A percentile compares a stretch with the other conserved stretches of the same genome.
phyloP scores from a whole-genome alignment of 2,797 vertebrate genomes.

The Clarias fuscus region DNA sequence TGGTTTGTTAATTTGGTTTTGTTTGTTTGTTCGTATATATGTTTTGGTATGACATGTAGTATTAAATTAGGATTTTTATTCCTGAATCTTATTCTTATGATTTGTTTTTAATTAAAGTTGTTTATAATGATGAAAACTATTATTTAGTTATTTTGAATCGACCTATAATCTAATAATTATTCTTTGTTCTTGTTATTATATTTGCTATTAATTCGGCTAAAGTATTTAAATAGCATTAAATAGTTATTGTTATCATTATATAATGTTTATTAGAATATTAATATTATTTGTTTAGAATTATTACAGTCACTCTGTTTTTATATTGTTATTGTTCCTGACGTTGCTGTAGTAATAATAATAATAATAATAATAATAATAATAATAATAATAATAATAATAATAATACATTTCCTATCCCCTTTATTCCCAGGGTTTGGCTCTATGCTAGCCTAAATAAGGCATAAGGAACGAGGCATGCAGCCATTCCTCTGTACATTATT shows the following conservation, averaged over 20 bases:
- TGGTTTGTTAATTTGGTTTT: background rate
- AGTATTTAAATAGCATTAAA: background rate
- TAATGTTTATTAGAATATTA: background rate
- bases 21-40: background rate
- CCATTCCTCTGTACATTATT: conserved; percentile 49
- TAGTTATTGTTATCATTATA: background rate
- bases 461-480: background rate
- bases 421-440: background rate
- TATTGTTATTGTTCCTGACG: background rate
- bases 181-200: background rate
- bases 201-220: background rate
- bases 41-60: background rate
- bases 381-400: background rate
- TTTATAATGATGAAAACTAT: background rate
- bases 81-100: background rate
- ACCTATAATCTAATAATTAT: background rate
- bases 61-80: background rate
- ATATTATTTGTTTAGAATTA: background rate
- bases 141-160: conserved; percentile 18
- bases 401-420: background rate
- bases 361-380: too few relatives aligned
- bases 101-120: background rate
- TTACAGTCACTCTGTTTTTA: background rate
- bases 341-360: background rate
- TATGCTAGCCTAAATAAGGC: background rate